Conservation (phyloP, 2,797 vertebrate species). For the Takifugu ocellatus region DNA sequence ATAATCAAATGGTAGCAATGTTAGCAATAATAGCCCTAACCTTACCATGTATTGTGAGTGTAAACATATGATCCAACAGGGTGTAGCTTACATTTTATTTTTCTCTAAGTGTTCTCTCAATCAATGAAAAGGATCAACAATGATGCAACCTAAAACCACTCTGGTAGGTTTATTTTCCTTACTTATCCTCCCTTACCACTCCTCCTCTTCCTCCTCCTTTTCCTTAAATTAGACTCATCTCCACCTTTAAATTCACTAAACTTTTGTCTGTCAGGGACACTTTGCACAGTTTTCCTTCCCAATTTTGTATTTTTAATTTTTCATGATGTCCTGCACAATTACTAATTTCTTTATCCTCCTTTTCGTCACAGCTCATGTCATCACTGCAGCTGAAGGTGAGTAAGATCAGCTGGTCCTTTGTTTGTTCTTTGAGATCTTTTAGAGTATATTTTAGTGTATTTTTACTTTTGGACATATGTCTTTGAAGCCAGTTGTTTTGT, state of each 20-base stretch:
- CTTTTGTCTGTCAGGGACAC: background rate
- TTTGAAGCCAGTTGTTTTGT: background rate
- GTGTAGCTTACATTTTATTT: background rate
- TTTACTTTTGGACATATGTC: background rate
- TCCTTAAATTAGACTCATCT: background rate
- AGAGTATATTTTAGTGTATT: background rate
- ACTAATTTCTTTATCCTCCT: slow-evolving; percentile 4
- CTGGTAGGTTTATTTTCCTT: slow-evolving; percentile 16
- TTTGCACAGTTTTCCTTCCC: background rate
- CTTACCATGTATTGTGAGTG: background rate
- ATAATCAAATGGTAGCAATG: too few species aligned
- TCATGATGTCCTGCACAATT: too few species aligned
- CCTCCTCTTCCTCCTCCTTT: background rate
- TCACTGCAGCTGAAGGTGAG: slow-evolving; percentile 37
- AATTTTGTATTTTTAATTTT: background rate
- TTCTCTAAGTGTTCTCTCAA: background rate
- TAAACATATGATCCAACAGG: background rate
- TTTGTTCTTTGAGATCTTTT: background rate
- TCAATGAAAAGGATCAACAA: slow-evolving; percentile 2
- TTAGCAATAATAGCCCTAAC: too few species aligned
- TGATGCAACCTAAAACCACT: slow-evolving; percentile 41
- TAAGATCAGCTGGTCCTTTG: background rate
- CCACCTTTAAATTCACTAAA: background rate
- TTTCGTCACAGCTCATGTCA: slow-evolving; percentile 5
- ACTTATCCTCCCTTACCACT: background rate